Evolutionary conservation across 2,888 invertebrate genomes (phyloP).

Genomic region (Polylopha cassiicola): DNA sequence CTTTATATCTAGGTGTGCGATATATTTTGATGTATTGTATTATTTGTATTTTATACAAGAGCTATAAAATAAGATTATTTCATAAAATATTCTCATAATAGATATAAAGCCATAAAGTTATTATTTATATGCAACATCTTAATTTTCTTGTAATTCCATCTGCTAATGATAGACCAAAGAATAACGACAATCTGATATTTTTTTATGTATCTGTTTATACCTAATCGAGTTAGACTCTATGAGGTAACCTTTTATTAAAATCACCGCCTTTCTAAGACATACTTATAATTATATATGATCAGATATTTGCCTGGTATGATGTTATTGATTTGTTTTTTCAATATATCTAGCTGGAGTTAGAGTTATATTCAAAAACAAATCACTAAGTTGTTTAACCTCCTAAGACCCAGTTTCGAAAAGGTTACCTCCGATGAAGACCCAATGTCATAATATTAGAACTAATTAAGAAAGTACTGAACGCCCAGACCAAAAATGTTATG

Average conservation of each 20-base stretch:
- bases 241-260: background rate
- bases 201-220: background rate
- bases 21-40: too few relatives aligned
- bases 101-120: conserved; percentile 8
- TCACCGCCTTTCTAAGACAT: too few relatives aligned
- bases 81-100: background rate
- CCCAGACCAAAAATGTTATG: background rate
- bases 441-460: conserved; percentile 4
- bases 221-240: background rate
- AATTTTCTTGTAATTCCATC: conserved; percentile 16
- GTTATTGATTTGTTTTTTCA: too few relatives aligned
- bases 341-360: too few relatives aligned
- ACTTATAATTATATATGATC: too few relatives aligned
- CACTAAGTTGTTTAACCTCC: too few relatives aligned
- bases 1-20: too few relatives aligned
- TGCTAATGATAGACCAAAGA: conserved; percentile 17
- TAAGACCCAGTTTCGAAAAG: background rate
- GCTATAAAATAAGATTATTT: background rate
- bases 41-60: too few relatives aligned
- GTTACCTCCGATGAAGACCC: conserved; percentile 1
- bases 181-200: background rate
- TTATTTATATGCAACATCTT: conserved; percentile 15
- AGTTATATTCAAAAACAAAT: too few relatives aligned
- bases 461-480: conserved; percentile 5
- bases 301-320: too few relatives aligned